Base-by-base conservation (phyloP, 2,113 vertebrate genomes). In the Phaethon lepturus region DNA sequence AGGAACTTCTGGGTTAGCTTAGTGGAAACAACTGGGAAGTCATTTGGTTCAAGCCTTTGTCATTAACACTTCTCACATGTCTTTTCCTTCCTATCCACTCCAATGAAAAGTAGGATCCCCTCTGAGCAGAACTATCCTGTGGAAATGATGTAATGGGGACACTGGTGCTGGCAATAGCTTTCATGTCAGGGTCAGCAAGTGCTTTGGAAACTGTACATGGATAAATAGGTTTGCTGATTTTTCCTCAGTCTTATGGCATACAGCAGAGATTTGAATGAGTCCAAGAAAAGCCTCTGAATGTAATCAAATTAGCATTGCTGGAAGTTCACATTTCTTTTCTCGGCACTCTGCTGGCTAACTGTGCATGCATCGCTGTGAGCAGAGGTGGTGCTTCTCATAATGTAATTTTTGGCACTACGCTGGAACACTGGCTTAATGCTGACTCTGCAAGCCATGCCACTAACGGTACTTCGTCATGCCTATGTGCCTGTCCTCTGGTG, bases 271-370 rank as follows among this genome's bases (percentile, higher is more conserved):
- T 63, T 26, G 35, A 87, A 62, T 0, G 0, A 76, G 69, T 94
- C 84, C 89, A 85, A 84, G 75, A 86, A 93, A 95, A 96, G 31
- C 58, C 53, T 83, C 60, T 81, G 58, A 89, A 75, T 3, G 40
- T 86, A 95, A 94, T 92, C 80, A 86, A 80, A 93, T 38, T 60
- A 56, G 49, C 62, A 56, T 85, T 91, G 72, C 86, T 94, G 94
- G 79, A 91, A 94, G 77, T 85, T 75, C 58, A 10, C 52, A 4
- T 80, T 88, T 88, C 78, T 97, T 67, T 64, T 52, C 59, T 80
- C 63, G 31, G 88, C 75, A 52, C 44, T 92, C 50, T 45, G 83
- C 83, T 96, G 71, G 71, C 74, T 90, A 71, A 58, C 40, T 47
- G 33, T 67, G 56, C 71, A 53, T 12, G 7, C 79, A 77, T 69